phyloP scores from a whole-genome alignment of 1,140 invertebrate species.

The Apis cerana region DNA sequence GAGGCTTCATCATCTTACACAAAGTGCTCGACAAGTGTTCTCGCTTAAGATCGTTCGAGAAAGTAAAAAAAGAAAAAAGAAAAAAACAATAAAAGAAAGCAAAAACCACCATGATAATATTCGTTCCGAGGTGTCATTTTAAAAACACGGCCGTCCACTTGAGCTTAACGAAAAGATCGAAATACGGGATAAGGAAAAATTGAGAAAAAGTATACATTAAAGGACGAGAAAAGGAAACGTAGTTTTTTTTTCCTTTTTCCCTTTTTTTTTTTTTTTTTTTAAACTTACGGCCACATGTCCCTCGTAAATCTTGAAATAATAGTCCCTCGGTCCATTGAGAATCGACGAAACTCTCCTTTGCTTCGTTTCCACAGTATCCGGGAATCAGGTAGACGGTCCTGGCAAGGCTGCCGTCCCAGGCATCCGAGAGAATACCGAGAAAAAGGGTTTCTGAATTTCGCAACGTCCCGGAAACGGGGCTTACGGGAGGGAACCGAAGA shows the following conservation, averaged over 20 bases:
- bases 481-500: conserved; percentile 11
- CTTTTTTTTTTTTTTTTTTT: not conserved
- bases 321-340: conserved; percentile 28
- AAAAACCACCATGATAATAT: conserved; percentile 39
- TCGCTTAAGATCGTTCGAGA: conserved; percentile 4
- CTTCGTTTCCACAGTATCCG: not conserved
- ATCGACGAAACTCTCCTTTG: conserved; percentile 10
- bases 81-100: not conserved
- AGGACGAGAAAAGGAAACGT: not conserved
- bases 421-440: conserved; percentile 37
- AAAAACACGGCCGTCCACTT: not conserved
- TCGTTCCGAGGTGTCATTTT: conserved; percentile 39
- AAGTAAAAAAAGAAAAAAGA: not conserved
- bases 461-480: conserved; percentile 44
- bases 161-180: not conserved
- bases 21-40: conserved; percentile 46
- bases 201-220: not conserved
- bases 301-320: conserved; percentile 50
- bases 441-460: conserved; percentile 59
- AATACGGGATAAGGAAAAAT: not conserved
- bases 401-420: conserved; percentile 4
- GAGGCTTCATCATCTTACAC: not conserved
- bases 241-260: not conserved
- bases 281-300: conserved; percentile 23
- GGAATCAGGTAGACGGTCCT: conserved; percentile 35